phyloP scores from a whole-genome alignment of 2,888 invertebrate genomes.

The Monochamus alternatus region DNA sequence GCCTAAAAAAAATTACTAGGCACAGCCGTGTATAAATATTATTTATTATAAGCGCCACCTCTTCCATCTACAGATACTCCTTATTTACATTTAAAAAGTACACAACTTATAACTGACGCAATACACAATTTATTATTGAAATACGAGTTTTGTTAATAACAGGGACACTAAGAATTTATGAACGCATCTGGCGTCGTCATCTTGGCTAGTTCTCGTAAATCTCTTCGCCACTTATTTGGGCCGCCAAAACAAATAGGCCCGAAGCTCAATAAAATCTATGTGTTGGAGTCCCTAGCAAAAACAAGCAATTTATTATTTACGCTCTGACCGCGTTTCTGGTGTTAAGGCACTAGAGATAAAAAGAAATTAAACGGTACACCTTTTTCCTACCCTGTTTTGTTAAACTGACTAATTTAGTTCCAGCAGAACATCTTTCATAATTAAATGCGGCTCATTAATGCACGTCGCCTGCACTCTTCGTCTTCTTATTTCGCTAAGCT shows the following conservation, averaged over 20 bases:
- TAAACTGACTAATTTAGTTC: conserved; percentile 20
- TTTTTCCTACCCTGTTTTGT: conserved; percentile 11
- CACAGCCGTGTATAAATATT: too few relatives aligned
- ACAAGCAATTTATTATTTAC: conserved; percentile 15
- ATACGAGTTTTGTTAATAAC: too few relatives aligned
- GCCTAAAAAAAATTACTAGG: too few relatives aligned
- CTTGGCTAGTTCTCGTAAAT: background rate
- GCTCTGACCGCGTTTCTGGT: background rate
- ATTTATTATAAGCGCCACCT: too few relatives aligned
- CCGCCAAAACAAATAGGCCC: background rate
- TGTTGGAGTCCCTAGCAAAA: background rate
- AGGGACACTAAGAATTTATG: too few relatives aligned
- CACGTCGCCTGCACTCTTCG: conserved; percentile 13
- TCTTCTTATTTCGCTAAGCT: conserved; percentile 18
- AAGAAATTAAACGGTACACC: conserved; percentile 8
- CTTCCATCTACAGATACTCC: too few relatives aligned
- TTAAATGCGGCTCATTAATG: conserved; percentile 25
- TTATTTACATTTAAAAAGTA: too few relatives aligned
- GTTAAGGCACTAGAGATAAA: background rate
- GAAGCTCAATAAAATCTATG: conserved; percentile 5
- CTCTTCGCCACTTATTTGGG: background rate
- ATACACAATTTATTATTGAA: too few relatives aligned
- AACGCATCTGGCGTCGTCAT: too few relatives aligned
- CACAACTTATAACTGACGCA: too few relatives aligned
- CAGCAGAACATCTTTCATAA: conserved; percentile 16